A percentile compares a stretch with the other conserved stretches of the same genome.
Conservation (phyloP, 2,888 invertebrate species). For the Troides aeacus region DNA sequence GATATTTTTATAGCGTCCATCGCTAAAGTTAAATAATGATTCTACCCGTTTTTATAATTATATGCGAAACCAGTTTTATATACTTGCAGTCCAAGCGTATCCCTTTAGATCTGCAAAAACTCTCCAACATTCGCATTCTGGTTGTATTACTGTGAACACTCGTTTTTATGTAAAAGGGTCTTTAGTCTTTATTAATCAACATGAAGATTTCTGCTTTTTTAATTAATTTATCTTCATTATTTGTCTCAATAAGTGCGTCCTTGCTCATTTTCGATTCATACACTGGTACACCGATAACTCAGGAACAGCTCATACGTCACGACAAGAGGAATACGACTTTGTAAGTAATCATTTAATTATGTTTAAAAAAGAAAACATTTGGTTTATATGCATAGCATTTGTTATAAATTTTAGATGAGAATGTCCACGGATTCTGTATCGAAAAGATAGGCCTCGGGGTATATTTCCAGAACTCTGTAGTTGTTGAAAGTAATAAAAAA, state of each 20-base stretch:
- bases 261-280: slow-evolving; percentile 42
- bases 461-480: too few species aligned
- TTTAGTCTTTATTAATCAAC: neutral
- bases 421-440: too few species aligned
- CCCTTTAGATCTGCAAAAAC: slow-evolving; percentile 16
- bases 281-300: slow-evolving; percentile 43
- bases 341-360: slow-evolving; percentile 42
- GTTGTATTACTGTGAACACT: slow-evolving; percentile 16
- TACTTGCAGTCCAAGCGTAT: slow-evolving; percentile 2
- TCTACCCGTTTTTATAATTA: slow-evolving; percentile 9
- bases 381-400: too few species aligned
- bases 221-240: slow-evolving; percentile 2
- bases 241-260: slow-evolving; percentile 1
- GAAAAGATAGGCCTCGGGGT: too few species aligned
- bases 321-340: slow-evolving; percentile 53
- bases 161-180: neutral
- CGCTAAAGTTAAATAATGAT: neutral
- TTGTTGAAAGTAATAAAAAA: too few species aligned
- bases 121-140: slow-evolving; percentile 9
- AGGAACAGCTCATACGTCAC: slow-evolving; percentile 46
- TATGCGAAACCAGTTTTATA: slow-evolving; percentile 19
- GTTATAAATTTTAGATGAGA: too few species aligned
- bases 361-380: too few species aligned
- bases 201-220: slow-evolving; percentile 9
- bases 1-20: neutral